phyloP scores from a whole-genome alignment of 2,888 invertebrate species.

The Notodonta ziczac region DNA sequence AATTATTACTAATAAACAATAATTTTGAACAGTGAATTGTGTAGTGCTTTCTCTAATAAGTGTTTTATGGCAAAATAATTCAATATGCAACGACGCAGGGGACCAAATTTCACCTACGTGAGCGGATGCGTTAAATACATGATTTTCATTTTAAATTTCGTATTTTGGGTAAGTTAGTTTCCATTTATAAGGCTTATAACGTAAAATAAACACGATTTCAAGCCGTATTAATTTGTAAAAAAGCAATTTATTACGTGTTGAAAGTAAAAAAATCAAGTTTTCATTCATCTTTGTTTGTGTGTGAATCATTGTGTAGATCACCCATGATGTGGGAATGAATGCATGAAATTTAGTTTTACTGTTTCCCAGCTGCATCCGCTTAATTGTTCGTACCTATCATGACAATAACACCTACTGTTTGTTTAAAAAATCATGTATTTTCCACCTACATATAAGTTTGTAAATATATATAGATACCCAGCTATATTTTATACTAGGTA shows the following conservation, averaged over 20 bases:
- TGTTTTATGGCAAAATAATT: conserved; percentile 26
- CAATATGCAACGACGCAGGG: conserved; percentile 86
- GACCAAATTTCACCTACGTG: conserved; percentile 91
- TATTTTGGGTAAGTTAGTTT: conserved; percentile 92
- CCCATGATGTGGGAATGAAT: background rate
- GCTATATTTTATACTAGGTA: too few relatives aligned
- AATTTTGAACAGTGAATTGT: conserved; percentile 20
- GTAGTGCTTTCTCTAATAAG: conserved; percentile 10
- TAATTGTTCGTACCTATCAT: background rate
- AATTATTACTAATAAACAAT: conserved; percentile 18
- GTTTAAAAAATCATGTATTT: too few relatives aligned
- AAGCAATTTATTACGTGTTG: background rate
- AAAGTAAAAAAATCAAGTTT: background rate
- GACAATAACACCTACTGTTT: background rate
- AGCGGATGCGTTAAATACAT: conserved; percentile 95
- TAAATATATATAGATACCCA: too few relatives aligned
- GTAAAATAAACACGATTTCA: background rate
- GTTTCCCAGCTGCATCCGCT: conserved; percentile 1
- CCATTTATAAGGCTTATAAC: background rate
- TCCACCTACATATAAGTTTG: too few relatives aligned
- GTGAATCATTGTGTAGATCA: conserved; percentile 41
- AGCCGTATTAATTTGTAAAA: background rate
- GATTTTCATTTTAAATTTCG: conserved; percentile 94
- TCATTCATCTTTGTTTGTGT: conserved; percentile 36
- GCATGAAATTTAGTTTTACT: background rate